Base-by-base conservation (phyloP, 2,797 vertebrate genomes). In the Mus spretus region DNA sequence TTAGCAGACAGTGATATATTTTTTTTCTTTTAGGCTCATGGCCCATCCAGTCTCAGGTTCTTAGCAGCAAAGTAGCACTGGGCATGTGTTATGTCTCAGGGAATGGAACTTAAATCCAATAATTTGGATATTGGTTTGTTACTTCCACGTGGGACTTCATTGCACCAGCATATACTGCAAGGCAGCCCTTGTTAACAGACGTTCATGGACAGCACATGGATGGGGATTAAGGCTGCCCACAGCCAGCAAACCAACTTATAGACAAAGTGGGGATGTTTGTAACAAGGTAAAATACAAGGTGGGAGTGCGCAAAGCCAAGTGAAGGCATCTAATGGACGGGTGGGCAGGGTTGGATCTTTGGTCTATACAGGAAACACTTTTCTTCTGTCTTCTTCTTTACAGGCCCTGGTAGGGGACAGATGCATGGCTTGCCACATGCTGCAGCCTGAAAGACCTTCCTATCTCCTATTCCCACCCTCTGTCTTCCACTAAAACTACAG, bases 121-220 rank as follows among this genome's bases (percentile, higher is more conserved):
- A n/a, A 24, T 34, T 67, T 67, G 13, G 47, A 70, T 70, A 15
- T 3, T n/a, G 63, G 20, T 10, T 86, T 53, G 63, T 53, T 26
- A 10, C 7, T 17, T 34, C 2, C 44, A 37, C 20, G 1, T 14
- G 3, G 50, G 3, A 6, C 19, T 8, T 47, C 6, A 24, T n/a
- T 50, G 20, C 12, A 50, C 31, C 2, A 24, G 47, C 10, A 7
- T 53, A 26, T 26, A 63, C 5, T 26, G 28, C 44, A 53, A 53
- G 47, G 31, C 6, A 34, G 10, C 20, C 15, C 26, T 22, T 75
- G 61, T 77, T 44, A 34, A 59, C 81, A 26, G 74, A 78, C 28
- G 20, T 59, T 65, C 50, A 9, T 1, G 6, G 10, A 26, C 55
- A 89, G 17, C 28, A 6, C 47, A 4, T 4, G 61, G 65, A 59